Evolutionary conservation across 1,140 invertebrate species (phyloP).

Genomic region (Nasonia longicornis): DNA sequence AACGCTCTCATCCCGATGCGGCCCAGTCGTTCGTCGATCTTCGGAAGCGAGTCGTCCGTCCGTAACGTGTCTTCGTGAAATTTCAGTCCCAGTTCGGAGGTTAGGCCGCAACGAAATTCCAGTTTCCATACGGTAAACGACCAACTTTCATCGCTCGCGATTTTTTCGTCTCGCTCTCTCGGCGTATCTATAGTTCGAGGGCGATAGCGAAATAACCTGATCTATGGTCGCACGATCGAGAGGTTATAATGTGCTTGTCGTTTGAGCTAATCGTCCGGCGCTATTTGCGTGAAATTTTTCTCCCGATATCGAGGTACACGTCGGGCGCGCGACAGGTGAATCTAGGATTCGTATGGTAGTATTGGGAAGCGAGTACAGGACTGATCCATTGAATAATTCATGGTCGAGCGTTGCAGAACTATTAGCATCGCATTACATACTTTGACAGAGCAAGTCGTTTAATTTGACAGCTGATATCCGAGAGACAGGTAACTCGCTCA

Average conservation of each 20-base stretch:
- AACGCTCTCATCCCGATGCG: background rate
- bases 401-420: slow-evolving; percentile 54
- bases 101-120: background rate
- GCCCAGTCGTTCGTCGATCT: background rate
- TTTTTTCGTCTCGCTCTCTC: no score
- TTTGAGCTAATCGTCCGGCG: no score
- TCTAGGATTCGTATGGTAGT: slow-evolving; percentile 41
- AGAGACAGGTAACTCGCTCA: slow-evolving; percentile 56
- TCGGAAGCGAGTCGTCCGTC: background rate
- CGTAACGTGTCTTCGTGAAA: background rate
- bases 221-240: no score
- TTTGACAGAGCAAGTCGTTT: slow-evolving; percentile 61
- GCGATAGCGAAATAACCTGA: no score
- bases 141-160: no score
- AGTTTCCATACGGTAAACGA: no score
- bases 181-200: no score
- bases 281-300: background rate
- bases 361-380: slow-evolving; percentile 52
- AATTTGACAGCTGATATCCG: slow-evolving; percentile 63
- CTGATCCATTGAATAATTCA: slow-evolving; percentile 62
- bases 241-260: no score
- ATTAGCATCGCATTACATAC: slow-evolving; percentile 61
- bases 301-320: background rate
- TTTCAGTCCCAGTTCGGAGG: background rate
- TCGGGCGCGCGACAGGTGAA: slow-evolving; percentile 17